phyloP scores from a whole-genome alignment of 1,140 invertebrate genomes.

The Delia radicum region DNA sequence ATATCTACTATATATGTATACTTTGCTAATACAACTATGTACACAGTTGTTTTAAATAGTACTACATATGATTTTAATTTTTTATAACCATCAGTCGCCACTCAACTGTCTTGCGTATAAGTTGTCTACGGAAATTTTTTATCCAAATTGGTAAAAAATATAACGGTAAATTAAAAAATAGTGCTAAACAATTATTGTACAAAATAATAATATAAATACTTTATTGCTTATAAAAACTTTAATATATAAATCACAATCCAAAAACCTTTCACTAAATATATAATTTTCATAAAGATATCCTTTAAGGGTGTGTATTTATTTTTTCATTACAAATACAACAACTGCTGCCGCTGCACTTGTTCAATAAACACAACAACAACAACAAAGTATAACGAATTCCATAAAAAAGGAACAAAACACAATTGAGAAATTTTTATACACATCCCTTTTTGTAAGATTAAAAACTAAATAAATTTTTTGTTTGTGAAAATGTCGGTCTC shows the following conservation, averaged over 20 bases:
- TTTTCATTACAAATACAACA: neutral
- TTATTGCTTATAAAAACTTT: too few species aligned
- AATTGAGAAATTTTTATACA: too few species aligned
- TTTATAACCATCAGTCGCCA: conserved; percentile 8
- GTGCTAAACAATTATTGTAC: neutral
- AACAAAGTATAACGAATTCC: neutral
- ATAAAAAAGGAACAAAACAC: neutral
- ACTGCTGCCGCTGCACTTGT: neutral
- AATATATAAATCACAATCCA: neutral
- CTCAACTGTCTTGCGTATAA: neutral
- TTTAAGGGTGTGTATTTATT: neutral
- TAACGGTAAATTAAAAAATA: neutral
- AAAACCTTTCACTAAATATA: neutral
- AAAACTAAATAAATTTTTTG: too few species aligned
- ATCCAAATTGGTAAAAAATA: neutral
- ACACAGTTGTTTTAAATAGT: conserved; percentile 32
- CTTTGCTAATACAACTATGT: neutral
- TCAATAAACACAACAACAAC: neutral
- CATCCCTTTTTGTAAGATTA: neutral
- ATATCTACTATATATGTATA: too few species aligned
- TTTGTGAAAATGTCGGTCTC: conserved; percentile 45
- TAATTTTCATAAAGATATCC: neutral
- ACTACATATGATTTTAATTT: conserved; percentile 27
- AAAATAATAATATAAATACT: too few species aligned
- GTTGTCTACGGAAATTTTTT: neutral